Base-by-base conservation (phyloP, 2,797 vertebrate genomes). In the Varecia variegata region DNA sequence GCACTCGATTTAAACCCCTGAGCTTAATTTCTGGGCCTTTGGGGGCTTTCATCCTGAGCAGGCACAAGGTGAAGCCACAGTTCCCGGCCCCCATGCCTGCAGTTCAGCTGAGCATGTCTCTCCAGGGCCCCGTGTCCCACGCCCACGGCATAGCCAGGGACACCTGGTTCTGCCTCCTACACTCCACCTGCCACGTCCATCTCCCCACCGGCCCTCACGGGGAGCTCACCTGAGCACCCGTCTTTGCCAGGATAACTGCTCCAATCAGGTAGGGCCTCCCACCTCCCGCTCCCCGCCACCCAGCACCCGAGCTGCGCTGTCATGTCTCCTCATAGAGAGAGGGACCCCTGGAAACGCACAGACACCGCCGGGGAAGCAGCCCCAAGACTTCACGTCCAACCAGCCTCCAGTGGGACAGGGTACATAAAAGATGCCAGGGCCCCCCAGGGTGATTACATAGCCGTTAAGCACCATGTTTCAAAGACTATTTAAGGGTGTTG, bases 141-240 rank as follows among this genome's bases (percentile, higher is more conserved):
- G 0, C 67, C 38, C 67, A 23, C 7, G 0, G 30, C 90, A 52
- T 21, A 20, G 3, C 56, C 25, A 4, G 45, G 82, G 40, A 86
- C 68, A 90, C 79, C 77, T 54, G 77, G 30, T 27, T 76, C 93
- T 68, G 35, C 92, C 82, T 67, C 94, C 93, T 30, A 77, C 35
- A 0, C n/a, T 35, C 43, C 56, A 88, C 90, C 94, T 93, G 91
- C 82, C 70, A 21, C 1, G 13, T 58, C 91, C 84, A 47, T 60
- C 80, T 93, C 85, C 32, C 82, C 70, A 3, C 60, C 60, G 1
- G 0, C 68, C 73, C 32, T 54, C 54, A 8, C 9, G 0, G 68
- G 87, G 71, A 54, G 83, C 85, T 86, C 95, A 93, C 95, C 95
- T 70, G 84, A 74, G 35, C 93, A 86, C 93, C 95, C 86, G 92